phyloP scores from a whole-genome alignment of 2,888 invertebrate species.

The Ophonus ardosiacus region DNA sequence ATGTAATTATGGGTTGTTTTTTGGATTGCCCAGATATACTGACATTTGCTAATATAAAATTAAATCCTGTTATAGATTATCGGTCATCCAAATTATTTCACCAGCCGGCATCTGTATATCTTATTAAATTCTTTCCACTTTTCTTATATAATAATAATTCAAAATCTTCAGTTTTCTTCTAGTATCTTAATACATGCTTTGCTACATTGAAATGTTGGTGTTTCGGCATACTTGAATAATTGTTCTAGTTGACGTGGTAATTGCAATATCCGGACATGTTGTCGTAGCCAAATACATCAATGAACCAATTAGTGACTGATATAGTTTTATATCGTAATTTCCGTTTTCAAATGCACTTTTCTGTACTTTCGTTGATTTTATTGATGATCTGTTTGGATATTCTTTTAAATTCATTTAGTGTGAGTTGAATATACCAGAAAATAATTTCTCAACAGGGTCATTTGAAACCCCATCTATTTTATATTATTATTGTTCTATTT shows the following conservation, averaged over 20 bases:
- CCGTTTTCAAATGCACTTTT: background rate
- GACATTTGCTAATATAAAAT: background rate
- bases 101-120: slow-evolving; percentile 65
- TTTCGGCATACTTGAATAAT: slow-evolving; percentile 36
- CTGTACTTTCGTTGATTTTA: background rate
- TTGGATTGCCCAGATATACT: slow-evolving; percentile 67
- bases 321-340: background rate
- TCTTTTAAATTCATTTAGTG: too few species aligned
- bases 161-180: slow-evolving; percentile 47
- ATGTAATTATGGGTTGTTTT: slow-evolving; percentile 65
- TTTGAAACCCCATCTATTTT: too few species aligned
- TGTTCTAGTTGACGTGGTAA: slow-evolving; percentile 30
- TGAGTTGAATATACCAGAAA: too few species aligned
- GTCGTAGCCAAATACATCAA: background rate
- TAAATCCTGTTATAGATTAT: slow-evolving; percentile 45
- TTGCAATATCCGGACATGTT: slow-evolving; percentile 45
- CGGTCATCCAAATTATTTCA: slow-evolving; percentile 61
- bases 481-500: too few species aligned
- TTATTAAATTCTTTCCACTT: slow-evolving; percentile 41
- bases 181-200: too few species aligned
- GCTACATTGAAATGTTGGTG: too few species aligned
- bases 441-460: too few species aligned
- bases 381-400: too few species aligned
- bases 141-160: slow-evolving; percentile 26
- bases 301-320: background rate